Percentiles rank a stretch among this genome's conserved stretches.
These are phyloP conservation scores for Capreolus pygargus DNA, from an alignment of 2,113 vertebrate species.

Conservation along the genomic window DNA sequence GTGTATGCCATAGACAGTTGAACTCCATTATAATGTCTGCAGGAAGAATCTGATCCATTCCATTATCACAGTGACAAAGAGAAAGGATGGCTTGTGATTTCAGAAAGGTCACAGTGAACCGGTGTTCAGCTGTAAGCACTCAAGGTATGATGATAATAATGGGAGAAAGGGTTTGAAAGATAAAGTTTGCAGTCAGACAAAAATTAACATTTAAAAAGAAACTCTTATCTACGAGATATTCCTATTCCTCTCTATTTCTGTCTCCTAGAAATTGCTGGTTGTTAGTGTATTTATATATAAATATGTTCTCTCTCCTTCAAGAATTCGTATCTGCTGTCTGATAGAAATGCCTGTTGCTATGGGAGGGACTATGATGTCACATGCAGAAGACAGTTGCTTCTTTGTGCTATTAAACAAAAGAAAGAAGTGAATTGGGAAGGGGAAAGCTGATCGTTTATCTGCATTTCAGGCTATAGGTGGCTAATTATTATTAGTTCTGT, in stretches of 20 bases:
- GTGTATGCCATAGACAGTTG: conserved; percentile 82
- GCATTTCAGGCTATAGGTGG: conserved; percentile 22
- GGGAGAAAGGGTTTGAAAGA: conserved; percentile 75
- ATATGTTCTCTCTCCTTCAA: conserved; percentile 47
- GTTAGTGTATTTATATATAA: conserved; percentile 74
- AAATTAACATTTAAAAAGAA: conserved; percentile 84
- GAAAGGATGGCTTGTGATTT: conserved; percentile 84
- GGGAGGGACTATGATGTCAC: conserved; percentile 52
- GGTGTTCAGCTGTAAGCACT: conserved; percentile 77
- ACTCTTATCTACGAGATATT: conserved; percentile 74
- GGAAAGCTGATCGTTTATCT: conserved; percentile 49
- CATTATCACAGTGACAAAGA: conserved; percentile 84
- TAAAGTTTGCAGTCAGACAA: conserved; percentile 78
- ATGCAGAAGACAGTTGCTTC: conserved; percentile 39
- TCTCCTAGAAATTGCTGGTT: conserved; percentile 63
- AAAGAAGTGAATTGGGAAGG: conserved; percentile 34
- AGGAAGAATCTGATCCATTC: conserved; percentile 84
- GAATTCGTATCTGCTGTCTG: conserved; percentile 16
- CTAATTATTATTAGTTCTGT: conserved; percentile 65
- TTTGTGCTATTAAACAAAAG: conserved; percentile 63
- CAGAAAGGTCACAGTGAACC: conserved; percentile 83
- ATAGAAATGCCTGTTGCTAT: conserved; percentile 52
- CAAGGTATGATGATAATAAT: conserved; percentile 72
- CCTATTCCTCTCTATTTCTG: conserved; percentile 72
- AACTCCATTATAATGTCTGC: conserved; percentile 85